Conservation (phyloP, 1,140 invertebrate species). For the Ctenoplectra terminalis region DNA sequence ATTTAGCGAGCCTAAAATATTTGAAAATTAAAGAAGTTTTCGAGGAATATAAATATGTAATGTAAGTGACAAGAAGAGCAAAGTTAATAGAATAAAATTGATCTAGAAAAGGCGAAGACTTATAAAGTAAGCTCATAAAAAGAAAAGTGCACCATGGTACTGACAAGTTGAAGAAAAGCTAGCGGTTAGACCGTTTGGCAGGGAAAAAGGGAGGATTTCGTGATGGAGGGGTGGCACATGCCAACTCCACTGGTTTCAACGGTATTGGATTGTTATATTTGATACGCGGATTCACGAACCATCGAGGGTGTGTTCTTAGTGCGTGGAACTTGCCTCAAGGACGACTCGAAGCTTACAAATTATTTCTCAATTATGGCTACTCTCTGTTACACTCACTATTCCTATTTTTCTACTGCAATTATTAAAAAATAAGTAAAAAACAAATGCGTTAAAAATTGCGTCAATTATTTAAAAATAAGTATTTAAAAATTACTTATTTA, state of each 20-base stretch:
- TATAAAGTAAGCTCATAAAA: not conserved
- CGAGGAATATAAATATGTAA: too few relatives aligned
- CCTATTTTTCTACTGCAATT: not conserved
- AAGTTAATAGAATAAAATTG: too few relatives aligned
- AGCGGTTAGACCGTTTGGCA: not conserved
- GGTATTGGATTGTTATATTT: constrained; percentile 22
- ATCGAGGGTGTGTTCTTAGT: constrained; percentile 23
- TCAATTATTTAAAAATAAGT: too few relatives aligned
- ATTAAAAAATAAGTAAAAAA: not conserved
- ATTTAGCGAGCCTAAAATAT: too few relatives aligned
- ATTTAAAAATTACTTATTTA: too few relatives aligned
- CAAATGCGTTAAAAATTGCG: too few relatives aligned
- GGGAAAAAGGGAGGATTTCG: not conserved
- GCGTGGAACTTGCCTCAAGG: constrained; percentile 16
- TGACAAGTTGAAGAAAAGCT: not conserved
- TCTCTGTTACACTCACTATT: not conserved
- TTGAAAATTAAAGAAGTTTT: too few relatives aligned
- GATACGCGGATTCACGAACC: constrained; percentile 22
- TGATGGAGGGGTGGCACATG: constrained; percentile 2
- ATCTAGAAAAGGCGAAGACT: not conserved
- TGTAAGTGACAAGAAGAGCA: too few relatives aligned
- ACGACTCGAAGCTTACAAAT: not conserved
- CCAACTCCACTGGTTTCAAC: constrained; percentile 1
- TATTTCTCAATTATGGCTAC: too few relatives aligned
- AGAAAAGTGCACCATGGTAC: not conserved